phyloP scores from a whole-genome alignment of 2,797 vertebrate genomes.

The Pipistrellus kuhlii region DNA sequence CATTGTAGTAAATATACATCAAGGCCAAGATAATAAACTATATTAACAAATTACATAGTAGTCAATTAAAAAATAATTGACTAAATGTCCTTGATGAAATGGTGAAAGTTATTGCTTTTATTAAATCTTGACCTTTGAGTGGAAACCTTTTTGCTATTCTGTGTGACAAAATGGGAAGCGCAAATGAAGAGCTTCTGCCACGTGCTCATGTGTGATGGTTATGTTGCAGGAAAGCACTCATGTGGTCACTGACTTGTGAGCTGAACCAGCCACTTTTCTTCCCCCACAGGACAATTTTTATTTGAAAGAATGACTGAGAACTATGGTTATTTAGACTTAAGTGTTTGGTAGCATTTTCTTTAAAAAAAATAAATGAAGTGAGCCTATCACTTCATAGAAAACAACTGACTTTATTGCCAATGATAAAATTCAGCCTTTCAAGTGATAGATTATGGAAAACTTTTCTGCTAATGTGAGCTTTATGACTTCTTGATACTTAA shows the following conservation, averaged over 20 bases:
- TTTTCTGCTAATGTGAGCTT: neutral
- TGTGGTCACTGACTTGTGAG: neutral
- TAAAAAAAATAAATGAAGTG: neutral
- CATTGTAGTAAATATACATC: neutral
- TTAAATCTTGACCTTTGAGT: neutral
- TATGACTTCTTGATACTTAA: neutral
- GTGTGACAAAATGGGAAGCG: neutral
- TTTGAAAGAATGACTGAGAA: conserved; percentile 27
- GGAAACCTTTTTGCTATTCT: conserved; percentile 12
- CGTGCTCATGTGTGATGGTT: neutral
- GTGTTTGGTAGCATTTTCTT: conserved; percentile 30
- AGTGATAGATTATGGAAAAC: conserved; percentile 9
- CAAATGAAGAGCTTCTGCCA: neutral
- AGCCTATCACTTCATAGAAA: conserved; percentile 23
- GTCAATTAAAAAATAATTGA: neutral
- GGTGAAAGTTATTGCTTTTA: conserved; percentile 5
- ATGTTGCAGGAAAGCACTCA: neutral
- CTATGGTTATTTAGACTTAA: conserved; percentile 34
- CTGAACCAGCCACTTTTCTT: neutral
- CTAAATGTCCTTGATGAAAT: neutral
- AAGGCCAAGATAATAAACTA: conserved; percentile 10
- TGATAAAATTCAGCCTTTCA: conserved; percentile 50
- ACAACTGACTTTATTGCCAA: conserved; percentile 5
- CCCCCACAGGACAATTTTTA: neutral
- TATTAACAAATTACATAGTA: neutral